Evolutionary conservation across 2,888 invertebrate genomes (phyloP).

Genomic region (Drosophila parthenogenetica): DNA sequence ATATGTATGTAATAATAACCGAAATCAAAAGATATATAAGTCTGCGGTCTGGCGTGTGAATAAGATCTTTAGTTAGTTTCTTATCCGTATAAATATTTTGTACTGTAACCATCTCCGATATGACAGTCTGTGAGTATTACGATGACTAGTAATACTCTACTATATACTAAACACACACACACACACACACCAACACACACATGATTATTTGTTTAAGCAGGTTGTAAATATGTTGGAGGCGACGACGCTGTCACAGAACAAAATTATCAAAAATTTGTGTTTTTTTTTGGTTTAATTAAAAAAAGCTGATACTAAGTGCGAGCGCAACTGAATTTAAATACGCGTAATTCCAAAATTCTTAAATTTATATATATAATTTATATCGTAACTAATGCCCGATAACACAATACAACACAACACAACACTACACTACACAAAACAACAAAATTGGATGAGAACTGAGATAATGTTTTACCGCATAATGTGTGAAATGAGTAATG

Average conservation of each 20-base stretch:
- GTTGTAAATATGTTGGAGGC: constrained; percentile 54
- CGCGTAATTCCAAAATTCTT: constrained; percentile 71
- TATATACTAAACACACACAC: background rate
- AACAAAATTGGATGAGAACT: constrained; percentile 17
- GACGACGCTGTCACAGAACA: constrained; percentile 18
- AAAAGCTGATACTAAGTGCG: constrained; percentile 54
- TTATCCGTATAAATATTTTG: constrained; percentile 5
- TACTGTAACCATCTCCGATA: constrained; percentile 8
- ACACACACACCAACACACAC: background rate
- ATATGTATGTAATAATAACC: constrained; percentile 56
- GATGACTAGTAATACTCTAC: background rate
- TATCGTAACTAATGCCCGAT: constrained; percentile 36
- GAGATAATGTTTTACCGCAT: constrained; percentile 44
- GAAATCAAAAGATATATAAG: constrained; percentile 66
- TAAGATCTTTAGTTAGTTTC: constrained; percentile 53
- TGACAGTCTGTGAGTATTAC: constrained; percentile 17
- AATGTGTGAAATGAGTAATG: constrained; percentile 28
- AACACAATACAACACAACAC: background rate
- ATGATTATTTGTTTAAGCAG: constrained; percentile 26
- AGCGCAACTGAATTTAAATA: constrained; percentile 46
- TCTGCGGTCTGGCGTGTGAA: constrained; percentile 56
- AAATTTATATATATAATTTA: constrained; percentile 67
- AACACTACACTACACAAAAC: constrained; percentile 1
- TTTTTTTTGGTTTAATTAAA: constrained; percentile 28
- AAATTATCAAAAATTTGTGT: background rate